Evolutionary conservation across 2,888 invertebrate species (phyloP), one percentile per base, ranked within the genome.

Genomic region (Meloe dianella): DNA sequence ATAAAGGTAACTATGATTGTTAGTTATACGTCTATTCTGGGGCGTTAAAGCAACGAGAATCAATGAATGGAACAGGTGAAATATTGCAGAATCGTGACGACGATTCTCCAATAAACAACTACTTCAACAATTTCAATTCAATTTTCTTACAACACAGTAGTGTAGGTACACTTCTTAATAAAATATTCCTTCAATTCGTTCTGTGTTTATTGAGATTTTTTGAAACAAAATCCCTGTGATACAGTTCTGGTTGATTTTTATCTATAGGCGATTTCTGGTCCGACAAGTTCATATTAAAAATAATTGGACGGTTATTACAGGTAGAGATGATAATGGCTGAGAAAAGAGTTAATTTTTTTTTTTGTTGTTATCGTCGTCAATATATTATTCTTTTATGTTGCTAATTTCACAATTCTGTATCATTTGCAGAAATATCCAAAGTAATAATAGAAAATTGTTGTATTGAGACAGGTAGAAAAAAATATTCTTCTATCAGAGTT

Each of bases 291-390:
- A 51, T 54, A 62, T 62, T 62, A 62, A 62, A 51, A 56, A 54
- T 62, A 62, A 62, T 62, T 62, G 62, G 54, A 56, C 4, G 29
- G 56, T 56, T 32, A 62, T 62, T 62, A 54, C 32, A 51, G 54
- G 12, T 22, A 51, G 51, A 51, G 51, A 24, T 51, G 51, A 51
- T 51, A 51, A 51, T 51, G 51, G 51, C 3, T 51, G 51, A 51
- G 51, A 51, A 51, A 51, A 51, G 51, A 51, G 22, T 51, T 10
- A 12, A 24, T 51, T 51, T 51, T 51, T 51, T 51, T 12, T 8
- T 5, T 17, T n/a, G n/a, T 17, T 17, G 41, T 51, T 20, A 7
- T 22, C 51, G 38, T 38, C n/a, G 22, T 51, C n/a, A n/a, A n/a
- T n/a, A n/a, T n/a, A n/a, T n/a, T n/a, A 12, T 9, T 12, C 9